Evolutionary conservation across 2,888 invertebrate genomes (phyloP).

Genomic region (Germaria angustata): DNA sequence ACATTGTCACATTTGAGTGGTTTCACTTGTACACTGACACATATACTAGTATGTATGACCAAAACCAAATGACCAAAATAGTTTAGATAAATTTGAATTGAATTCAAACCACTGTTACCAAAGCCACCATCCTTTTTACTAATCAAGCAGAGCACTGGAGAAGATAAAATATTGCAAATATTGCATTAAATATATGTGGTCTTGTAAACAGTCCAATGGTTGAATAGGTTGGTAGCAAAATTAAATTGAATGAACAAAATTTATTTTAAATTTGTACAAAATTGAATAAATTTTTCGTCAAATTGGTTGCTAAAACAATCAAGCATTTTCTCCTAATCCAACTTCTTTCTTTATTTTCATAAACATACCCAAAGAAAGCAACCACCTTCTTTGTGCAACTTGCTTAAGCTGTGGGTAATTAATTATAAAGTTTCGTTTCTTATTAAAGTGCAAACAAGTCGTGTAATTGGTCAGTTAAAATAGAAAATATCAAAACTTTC

Average conservation of each 20-base stretch:
- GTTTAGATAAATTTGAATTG: conserved; percentile 44
- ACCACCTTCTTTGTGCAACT: background rate
- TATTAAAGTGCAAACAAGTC: conserved; percentile 16
- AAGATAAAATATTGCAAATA: conserved; percentile 31
- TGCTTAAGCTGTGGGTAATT: conserved; percentile 15
- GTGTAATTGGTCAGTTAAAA: conserved; percentile 32
- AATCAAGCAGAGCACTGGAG: conserved; percentile 5
- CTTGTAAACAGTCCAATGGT: conserved; percentile 45
- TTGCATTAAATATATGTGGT: conserved; percentile 52
- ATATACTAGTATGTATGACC: background rate
- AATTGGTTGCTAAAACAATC: background rate
- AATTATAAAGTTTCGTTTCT: conserved; percentile 35
- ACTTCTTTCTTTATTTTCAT: background rate
- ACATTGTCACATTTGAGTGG: background rate
- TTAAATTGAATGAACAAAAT: conserved; percentile 23
- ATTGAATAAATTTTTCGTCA: background rate
- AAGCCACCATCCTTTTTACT: conserved; percentile 14
- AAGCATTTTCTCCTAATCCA: no score
- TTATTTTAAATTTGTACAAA: background rate
- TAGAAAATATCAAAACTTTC: conserved; percentile 24
- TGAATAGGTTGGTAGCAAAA: conserved; percentile 33
- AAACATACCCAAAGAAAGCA: background rate
- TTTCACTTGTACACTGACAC: no score
- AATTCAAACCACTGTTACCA: conserved; percentile 37
- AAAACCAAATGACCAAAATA: conserved; percentile 16